Evolutionary conservation across 2,888 invertebrate species (phyloP).

Genomic region (Noctua comes): DNA sequence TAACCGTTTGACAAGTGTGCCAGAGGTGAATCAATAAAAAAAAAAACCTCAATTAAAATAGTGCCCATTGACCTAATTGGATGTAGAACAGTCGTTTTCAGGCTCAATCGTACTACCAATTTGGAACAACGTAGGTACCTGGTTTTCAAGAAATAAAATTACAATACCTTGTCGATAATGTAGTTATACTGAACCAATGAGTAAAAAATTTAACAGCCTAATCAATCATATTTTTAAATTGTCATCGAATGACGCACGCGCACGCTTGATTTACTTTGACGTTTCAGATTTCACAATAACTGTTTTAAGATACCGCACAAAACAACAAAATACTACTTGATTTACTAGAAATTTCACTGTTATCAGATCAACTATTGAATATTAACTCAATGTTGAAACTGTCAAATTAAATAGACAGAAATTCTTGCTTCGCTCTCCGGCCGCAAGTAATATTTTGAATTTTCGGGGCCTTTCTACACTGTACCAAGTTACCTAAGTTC

Average conservation of each 20-base stretch:
- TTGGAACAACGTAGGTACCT: too few relatives aligned
- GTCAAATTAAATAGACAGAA: neutral
- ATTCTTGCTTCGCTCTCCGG: neutral
- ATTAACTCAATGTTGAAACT: neutral
- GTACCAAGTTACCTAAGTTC: neutral
- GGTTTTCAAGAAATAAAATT: too few relatives aligned
- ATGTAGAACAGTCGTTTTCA: too few relatives aligned
- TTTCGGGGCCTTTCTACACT: neutral
- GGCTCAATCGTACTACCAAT: too few relatives aligned
- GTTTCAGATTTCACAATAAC: slow-evolving; percentile 14
- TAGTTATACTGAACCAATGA: too few relatives aligned
- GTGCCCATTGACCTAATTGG: too few relatives aligned
- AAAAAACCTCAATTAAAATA: too few relatives aligned
- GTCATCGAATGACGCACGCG: slow-evolving; percentile 27
- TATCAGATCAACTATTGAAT: neutral
- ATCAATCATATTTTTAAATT: neutral
- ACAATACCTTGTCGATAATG: too few relatives aligned
- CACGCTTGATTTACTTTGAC: slow-evolving; percentile 9
- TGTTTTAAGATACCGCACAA: neutral
- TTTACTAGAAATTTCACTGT: neutral
- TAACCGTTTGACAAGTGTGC: neutral
- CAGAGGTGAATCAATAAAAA: too few relatives aligned
- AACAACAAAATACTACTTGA: neutral
- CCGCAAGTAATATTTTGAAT: neutral
- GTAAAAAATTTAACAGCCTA: too few relatives aligned